Evolutionary conservation across 2,888 invertebrate species (phyloP), one percentile per base, ranked within the genome.

Genomic region (Chalcosyrphus nemorum): DNA sequence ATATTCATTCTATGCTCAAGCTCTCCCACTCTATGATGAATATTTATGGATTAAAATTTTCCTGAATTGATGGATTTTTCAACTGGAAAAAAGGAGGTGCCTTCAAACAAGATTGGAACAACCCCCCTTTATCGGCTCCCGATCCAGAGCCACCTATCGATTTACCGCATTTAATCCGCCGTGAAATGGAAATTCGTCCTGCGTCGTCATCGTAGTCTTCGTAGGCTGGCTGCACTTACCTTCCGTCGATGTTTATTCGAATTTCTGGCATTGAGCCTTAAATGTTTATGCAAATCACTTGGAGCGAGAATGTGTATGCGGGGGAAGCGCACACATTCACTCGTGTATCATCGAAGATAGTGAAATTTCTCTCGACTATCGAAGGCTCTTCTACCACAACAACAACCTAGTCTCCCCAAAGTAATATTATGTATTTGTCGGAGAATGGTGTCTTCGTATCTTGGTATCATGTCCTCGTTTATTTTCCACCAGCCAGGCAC

Each of bases 41-140:
- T 84, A 75, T 84, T 75, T 74, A 74, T 84, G 78, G 70, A 71
- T 80, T 84, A 75, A 80, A 75, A 80, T 84, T 75, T 63, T 59
- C 80, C 80, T 17, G 24, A 70, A 80, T 80, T 84, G 80, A 80
- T 80, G 74, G 57, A 70, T 75, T 80, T 84, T 80, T 75, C 57
- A 81, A 68, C 45, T 65, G 41, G 41, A 29, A 43, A 24, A 38
- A 54, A 41, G 27, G 45, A 13, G 27, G 5, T 32, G 56, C 32
- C 21, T 41, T 63, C 43, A 45, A 70, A 72, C 41, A 78, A 68
- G 74, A 74, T 80, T 68, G 35, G 2, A 19, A 29, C 50, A 21
- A 24, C 2, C n/a, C 32, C 38, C 35, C 56, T 57, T 15, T 41
- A 41, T 56, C 38, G 24, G n/a, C 57, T 61, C 11, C 35, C n/a